Base-by-base conservation (phyloP, 1,140 invertebrate species). In the Pseudachorutes palmiensis region DNA sequence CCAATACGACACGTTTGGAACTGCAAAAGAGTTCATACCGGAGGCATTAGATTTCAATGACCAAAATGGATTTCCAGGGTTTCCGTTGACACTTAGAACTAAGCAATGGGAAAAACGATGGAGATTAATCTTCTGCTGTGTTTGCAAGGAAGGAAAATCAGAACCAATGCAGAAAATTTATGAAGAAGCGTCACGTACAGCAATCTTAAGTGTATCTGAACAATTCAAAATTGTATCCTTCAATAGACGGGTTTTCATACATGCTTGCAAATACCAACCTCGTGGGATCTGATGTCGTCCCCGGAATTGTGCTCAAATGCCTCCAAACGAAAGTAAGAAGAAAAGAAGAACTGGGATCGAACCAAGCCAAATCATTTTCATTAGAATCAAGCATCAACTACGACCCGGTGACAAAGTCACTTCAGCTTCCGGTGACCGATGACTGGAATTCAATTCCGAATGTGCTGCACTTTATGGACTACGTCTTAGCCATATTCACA, bases 221-320 rank as follows among this genome's bases (percentile, higher is more conserved):
- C 5, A 9, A 41, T 9, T 41, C 5, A 41, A 41, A 19, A 9
- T 9, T 59, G 41, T 51, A 24, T 36, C 70, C 29, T 65, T 57
- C 72, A 80, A 65, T 76, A 88, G 86, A 83, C 74, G 77, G 90
- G 9, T 80, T 89, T 68, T 87, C 84, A 74, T 83, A 85, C 1
- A 81, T 90, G 70, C 91, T 91, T 76, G 82, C 90, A 75, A 88
- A 88, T 68, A 87, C 88, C 0, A 89, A 94, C 79, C 78, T 94
- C 28, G 90, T 94, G 1, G 88, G 91, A 0, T 91, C 91, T 0
- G 92, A 96, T 76, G 83, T 94, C 16, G 85, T 90, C 48, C 90
- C 91, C 9, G 92, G 91, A 9, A 85, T 90, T 65, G 83, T 94
- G 22, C 81, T 96, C 3, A 79, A 94, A 0, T 24, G 36, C 28